Conservation (phyloP, 2,797 vertebrate genomes). For the Cirrhinus mrigala region DNA sequence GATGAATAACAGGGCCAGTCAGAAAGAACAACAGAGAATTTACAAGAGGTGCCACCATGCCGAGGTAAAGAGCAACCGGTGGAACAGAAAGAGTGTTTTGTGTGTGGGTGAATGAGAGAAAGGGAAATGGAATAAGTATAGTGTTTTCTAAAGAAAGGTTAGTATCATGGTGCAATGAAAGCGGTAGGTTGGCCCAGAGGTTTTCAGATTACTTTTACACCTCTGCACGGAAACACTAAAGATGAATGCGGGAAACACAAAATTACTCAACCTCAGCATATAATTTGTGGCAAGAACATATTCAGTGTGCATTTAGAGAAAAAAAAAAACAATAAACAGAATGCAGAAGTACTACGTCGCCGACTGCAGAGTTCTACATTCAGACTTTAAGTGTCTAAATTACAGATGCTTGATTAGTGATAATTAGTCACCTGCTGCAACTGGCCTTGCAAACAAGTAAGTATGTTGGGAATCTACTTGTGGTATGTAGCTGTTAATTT, state of each 20-base stretch:
- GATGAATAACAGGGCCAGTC: constrained; percentile 47
- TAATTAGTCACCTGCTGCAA: constrained; percentile 27
- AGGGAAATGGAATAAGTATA: constrained; percentile 21
- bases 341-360: neutral
- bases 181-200: neutral
- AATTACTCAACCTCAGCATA: neutral
- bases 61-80: constrained; percentile 45
- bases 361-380: neutral
- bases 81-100: constrained; percentile 18
- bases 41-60: constrained; percentile 40
- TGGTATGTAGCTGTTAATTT: constrained; percentile 15
- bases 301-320: neutral
- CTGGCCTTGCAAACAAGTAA: constrained; percentile 11
- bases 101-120: constrained; percentile 21
- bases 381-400: constrained; percentile 1
- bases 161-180: constrained; percentile 4
- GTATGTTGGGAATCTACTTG: constrained; percentile 23
- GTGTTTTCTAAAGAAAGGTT: constrained; percentile 24
- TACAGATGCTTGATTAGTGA: constrained; percentile 1
- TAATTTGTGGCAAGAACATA: neutral
- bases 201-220: constrained; percentile 9
- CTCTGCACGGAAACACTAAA: neutral
- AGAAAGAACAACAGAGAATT: constrained; percentile 50
- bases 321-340: neutral
- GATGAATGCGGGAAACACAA: neutral